Evolutionary conservation across 2,113 vertebrate species (phyloP).

Genomic region (Albula glossodonta): DNA sequence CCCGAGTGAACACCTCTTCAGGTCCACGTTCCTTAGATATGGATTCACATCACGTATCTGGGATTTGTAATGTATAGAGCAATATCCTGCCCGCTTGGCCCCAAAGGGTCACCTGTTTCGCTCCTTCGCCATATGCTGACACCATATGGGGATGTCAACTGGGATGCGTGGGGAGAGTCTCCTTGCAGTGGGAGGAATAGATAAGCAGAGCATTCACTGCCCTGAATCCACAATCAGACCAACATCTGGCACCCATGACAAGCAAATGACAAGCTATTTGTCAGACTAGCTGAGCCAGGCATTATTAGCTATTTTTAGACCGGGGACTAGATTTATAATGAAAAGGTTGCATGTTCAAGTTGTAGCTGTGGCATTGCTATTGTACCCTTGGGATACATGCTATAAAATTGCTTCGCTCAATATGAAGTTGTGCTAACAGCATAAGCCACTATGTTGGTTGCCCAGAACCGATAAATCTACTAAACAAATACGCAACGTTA

Average conservation of each 20-base stretch:
- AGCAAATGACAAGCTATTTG: neutral
- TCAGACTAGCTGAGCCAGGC: neutral
- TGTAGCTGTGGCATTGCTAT: neutral
- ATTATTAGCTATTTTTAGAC: neutral
- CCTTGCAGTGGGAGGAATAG: neutral
- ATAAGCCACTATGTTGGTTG: too few relatives aligned
- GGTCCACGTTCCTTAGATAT: neutral
- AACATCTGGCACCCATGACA: neutral
- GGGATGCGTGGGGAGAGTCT: neutral
- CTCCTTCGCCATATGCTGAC: constrained; percentile 10
- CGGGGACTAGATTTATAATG: neutral
- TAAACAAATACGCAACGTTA: too few relatives aligned
- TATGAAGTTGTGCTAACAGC: too few relatives aligned
- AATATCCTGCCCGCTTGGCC: neutral
- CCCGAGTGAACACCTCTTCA: too few relatives aligned
- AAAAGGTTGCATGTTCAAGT: neutral
- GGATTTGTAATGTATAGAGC: neutral
- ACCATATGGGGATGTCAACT: neutral
- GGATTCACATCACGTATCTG: neutral
- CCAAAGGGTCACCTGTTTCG: constrained; percentile 8
- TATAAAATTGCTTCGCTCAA: neutral
- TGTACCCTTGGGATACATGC: neutral
- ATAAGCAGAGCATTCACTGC: neutral
- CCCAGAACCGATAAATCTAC: too few relatives aligned
- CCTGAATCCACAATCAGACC: neutral